These are phyloP conservation scores for Kradibia gibbosae DNA, from an alignment of 1,140 invertebrate species.

Conservation along the genomic window DNA sequence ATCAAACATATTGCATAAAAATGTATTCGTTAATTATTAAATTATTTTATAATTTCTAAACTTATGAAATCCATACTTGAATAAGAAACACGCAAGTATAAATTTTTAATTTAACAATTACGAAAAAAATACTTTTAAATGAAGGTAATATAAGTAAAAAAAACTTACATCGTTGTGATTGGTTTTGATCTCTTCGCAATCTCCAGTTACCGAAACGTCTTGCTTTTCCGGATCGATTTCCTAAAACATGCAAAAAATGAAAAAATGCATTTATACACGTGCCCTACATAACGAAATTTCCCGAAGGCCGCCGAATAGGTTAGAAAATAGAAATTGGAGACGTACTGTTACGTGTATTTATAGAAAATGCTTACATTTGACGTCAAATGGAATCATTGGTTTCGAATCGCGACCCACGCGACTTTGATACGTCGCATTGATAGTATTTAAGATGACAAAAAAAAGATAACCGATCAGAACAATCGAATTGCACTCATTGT, in stretches of 20 bases:
- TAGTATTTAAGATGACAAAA: background rate
- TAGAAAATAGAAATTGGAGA: slow-evolving; percentile 41
- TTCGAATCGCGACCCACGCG: slow-evolving; percentile 15
- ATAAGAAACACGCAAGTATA: too few species aligned
- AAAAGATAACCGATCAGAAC: background rate
- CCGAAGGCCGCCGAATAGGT: slow-evolving; percentile 8
- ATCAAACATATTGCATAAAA: too few species aligned
- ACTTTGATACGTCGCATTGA: slow-evolving; percentile 25
- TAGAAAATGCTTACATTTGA: slow-evolving; percentile 50
- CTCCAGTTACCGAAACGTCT: slow-evolving; percentile 68
- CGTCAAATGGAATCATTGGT: slow-evolving; percentile 50
- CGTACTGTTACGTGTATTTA: slow-evolving; percentile 26
- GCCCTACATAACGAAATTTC: background rate
- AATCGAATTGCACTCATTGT: too few species aligned
- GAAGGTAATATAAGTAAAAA: slow-evolving; percentile 19
- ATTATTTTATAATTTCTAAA: too few species aligned
- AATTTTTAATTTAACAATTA: background rate
- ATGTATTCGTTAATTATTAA: too few species aligned
- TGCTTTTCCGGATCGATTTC: slow-evolving; percentile 78
- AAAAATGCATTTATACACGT: slow-evolving; percentile 32
- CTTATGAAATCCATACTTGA: too few species aligned
- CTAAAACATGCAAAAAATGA: slow-evolving; percentile 64
- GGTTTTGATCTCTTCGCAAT: slow-evolving; percentile 73
- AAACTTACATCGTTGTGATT: slow-evolving; percentile 75
- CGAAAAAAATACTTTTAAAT: background rate